Conservation (phyloP, 2,888 invertebrate genomes). For the Drosophila austrosaltans region DNA sequence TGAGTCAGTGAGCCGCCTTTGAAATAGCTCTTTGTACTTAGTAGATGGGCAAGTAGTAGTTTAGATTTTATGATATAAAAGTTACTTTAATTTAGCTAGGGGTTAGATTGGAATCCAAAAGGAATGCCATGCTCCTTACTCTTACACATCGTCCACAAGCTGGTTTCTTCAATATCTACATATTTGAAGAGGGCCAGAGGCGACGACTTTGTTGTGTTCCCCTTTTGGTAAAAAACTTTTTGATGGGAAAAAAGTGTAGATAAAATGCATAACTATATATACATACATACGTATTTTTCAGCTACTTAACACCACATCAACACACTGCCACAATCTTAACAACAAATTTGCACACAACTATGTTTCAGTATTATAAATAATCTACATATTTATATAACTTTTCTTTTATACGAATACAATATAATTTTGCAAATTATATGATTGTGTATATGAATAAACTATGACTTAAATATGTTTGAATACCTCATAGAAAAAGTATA, state of each 20-base stretch:
- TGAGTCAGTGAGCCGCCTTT: not conserved
- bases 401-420: too few species aligned
- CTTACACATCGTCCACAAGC: too few species aligned
- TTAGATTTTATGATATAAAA: not conserved
- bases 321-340: not conserved
- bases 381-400: too few species aligned
- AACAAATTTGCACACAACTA: too few species aligned
- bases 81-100: not conserved
- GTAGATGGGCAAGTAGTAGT: not conserved
- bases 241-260: not conserved
- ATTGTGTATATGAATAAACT: too few species aligned
- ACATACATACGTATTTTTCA: not conserved
- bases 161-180: too few species aligned
- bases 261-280: not conserved
- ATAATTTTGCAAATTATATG: too few species aligned
- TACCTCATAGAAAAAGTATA: too few species aligned
- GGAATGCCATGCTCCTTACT: not conserved
- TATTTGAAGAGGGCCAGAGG: too few species aligned
- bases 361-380: not conserved
- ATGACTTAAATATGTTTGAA: too few species aligned
- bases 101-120: not conserved
- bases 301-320: not conserved
- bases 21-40: too few species aligned
- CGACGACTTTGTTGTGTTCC: not conserved
- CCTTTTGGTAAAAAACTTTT: not conserved